Conservation (phyloP, 2,797 vertebrate species). For the Pteropus rufus region DNA sequence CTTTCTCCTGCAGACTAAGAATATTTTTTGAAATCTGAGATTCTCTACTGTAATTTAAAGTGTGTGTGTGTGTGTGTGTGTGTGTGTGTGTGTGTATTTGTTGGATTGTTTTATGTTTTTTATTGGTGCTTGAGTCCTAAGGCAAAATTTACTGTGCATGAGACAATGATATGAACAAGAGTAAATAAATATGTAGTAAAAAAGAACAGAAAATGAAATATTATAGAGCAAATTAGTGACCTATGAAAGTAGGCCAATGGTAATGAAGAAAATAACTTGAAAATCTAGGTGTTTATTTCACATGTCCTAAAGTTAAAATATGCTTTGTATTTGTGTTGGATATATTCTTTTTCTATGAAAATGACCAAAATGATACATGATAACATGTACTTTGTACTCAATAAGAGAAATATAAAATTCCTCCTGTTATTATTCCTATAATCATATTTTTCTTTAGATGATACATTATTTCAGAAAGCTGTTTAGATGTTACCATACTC, state of each 20-base stretch:
- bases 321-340: neutral
- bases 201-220: neutral
- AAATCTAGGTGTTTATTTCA: neutral
- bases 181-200: neutral
- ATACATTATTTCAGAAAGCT: slow-evolving; percentile 18
- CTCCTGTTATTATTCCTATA: slow-evolving; percentile 14
- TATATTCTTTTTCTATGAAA: neutral
- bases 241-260: neutral
- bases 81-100: neutral
- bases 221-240: neutral
- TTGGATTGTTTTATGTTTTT: neutral
- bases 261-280: slow-evolving; percentile 26
- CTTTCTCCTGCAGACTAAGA: neutral
- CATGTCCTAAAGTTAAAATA: neutral
- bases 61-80: neutral
- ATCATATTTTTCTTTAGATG: slow-evolving; percentile 19
- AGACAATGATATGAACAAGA: neutral
- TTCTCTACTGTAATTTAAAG: neutral
- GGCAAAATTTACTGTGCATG: neutral
- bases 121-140: neutral
- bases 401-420: neutral
- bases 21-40: neutral
- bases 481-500: neutral
- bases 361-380: slow-evolving; percentile 13
- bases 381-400: neutral